Base-by-base conservation (phyloP, 1,140 invertebrate genomes). In the Papilio polytes region DNA sequence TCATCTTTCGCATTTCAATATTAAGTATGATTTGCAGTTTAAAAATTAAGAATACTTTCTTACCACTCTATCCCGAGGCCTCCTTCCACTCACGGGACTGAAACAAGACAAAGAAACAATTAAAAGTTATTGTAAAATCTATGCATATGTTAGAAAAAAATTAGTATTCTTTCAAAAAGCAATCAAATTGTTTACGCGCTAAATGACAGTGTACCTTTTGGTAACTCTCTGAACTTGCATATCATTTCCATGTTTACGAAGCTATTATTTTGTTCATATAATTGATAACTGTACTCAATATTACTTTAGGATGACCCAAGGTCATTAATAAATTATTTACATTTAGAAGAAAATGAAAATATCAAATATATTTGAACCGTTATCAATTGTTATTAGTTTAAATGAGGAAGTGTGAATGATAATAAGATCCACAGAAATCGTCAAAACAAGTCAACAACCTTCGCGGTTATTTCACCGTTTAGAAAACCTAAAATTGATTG, bases 281-380 rank as follows among this genome's bases (percentile, higher is more conserved):
- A 13, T 51, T 51, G 13, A 51, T 51, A 51, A 51, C 48, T 6
- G 6, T 51, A 18, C 48, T 41, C 7, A 41, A 7, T 41, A 41
- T 41, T 8, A 48, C 53, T 20, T 59, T 12, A 8, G 2, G 7
- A 59, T 10, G 20, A 22, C 20, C 20, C 56, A 59, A 59, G n/a
- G n/a, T 41, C 51, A 20, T 46, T 46, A 48, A 46, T 13, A 13
- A 80, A 59, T 41, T 13, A 56, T 18, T 46, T 36, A 74, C 36
- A 74, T 81, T 78, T 74, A 70, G 82, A 53, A 44, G 59, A 78
- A 66, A 15, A 72, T 31, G n/a, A 59, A 74, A n/a, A 70, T 80
- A 26, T 22, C 20, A 26, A 63, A 63, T 20, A 20, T 26, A 26
- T 63, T 63, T 22, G 20, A 26, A 22, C 20, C 2, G 15, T 22